Base-by-base conservation (phyloP, 2,113 vertebrate species). In the Hymenochirus boettgeri region DNA sequence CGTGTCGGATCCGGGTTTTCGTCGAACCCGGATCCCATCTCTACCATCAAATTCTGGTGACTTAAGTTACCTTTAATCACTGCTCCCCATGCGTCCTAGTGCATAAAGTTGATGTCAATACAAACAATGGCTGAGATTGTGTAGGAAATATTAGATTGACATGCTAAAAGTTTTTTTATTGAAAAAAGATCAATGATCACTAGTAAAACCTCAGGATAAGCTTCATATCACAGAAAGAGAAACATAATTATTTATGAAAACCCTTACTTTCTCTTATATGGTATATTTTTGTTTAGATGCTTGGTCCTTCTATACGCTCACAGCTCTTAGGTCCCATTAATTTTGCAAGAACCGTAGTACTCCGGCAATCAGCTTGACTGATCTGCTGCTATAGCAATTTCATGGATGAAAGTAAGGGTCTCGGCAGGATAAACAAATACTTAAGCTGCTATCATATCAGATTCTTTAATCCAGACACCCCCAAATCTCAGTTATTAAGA, bases 401-500 rank as follows among this genome's bases (percentile, higher is more conserved):
- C 19, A 22, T 48, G 1, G 10, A 3, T 48, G 46, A 8, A 22
- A 3, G 6, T 35, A 13, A 13, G 33, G 33, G 33, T 35, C 33
- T 35, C 3, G 33, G 33, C 33, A 35, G 33, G 33, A 11, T 12
- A 35, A 35, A 13, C 10, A 35, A 35, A 35, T 1, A 1, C 33
- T 35, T n/a, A n/a, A 13, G 33, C 10, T 35, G 33, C 33, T 3
- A 13, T 11, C 2, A 45, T 15, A 15, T 45, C 39, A 45, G 11
- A 11, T 33, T n/a, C n/a, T n/a, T 24, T 25, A 13, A 52, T 25
- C n/a, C 22, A 24, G 31, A 6, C 25, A 13, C 27, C 29, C 25
- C 26, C 39, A 27, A 39, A 66, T 52, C 25, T 10, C 46, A 17
- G 6, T 4, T 17, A 50, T 66, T 58, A 27, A 18, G 57, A 58